phyloP scores from a whole-genome alignment of 1,140 invertebrate genomes.

The Microplitis demolitor region DNA sequence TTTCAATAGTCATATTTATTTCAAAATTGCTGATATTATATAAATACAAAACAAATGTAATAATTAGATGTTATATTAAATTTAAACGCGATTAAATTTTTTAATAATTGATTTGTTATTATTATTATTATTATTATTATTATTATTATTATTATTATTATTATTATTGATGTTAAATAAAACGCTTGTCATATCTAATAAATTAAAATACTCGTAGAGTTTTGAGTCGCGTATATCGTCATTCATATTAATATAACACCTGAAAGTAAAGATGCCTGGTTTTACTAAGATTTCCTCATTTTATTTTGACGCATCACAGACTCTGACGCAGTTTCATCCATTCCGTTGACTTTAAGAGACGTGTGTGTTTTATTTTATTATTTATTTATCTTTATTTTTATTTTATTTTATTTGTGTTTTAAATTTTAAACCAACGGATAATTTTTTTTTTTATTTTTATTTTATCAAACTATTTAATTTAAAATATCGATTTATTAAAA shows the following conservation, averaged over 20 bases:
- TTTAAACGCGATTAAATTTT: too few species aligned
- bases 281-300: conserved; percentile 26
- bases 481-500: conserved; percentile 18
- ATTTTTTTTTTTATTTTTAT: conserved; percentile 15
- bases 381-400: background rate
- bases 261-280: conserved; percentile 34
- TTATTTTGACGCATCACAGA: conserved; percentile 17
- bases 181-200: background rate
- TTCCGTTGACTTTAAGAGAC: conserved; percentile 22
- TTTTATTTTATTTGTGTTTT: too few species aligned
- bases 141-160: background rate
- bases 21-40: too few species aligned
- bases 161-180: background rate
- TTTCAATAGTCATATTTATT: too few species aligned
- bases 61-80: too few species aligned
- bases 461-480: background rate
- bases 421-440: background rate
- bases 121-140: background rate
- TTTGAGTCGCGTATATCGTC: conserved; percentile 36
- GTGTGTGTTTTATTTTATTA: background rate
- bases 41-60: too few species aligned
- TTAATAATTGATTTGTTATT: too few species aligned
- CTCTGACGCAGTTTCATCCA: conserved; percentile 40
- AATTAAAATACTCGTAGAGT: background rate
- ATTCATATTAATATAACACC: conserved; percentile 51